Percentiles rank a stretch among this genome's conserved stretches.
These are phyloP conservation scores for Archaeoteleia sp. DNA, from an alignment of 2,888 invertebrate genomes.

Conservation along the genomic window DNA sequence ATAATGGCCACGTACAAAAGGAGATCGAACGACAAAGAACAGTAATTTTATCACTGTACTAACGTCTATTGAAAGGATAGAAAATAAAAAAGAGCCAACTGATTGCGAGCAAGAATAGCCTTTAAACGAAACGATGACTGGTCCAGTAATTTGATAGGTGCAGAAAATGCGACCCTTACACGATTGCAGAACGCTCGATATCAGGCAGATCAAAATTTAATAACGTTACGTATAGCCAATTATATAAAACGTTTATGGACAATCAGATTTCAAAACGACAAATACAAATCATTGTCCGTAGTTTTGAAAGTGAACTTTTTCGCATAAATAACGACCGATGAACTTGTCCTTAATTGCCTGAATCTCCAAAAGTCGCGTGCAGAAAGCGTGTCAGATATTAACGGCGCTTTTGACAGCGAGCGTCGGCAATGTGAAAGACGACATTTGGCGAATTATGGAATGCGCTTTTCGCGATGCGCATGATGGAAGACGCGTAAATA, in stretches of 20 bases:
- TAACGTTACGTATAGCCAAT: constrained; percentile 19
- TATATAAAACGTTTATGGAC: no score
- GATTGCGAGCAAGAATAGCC: constrained; percentile 46
- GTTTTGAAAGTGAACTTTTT: no score
- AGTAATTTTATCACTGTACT: constrained; percentile 50
- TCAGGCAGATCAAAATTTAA: constrained; percentile 22
- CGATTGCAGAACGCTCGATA: constrained; percentile 2
- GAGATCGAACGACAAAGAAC: constrained; percentile 49
- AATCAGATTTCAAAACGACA: no score
- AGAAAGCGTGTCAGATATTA: constrained; percentile 23
- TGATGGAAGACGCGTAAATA: constrained; percentile 54
- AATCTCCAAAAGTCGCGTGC: neutral
- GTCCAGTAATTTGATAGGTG: constrained; percentile 42
- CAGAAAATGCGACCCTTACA: constrained; percentile 31
- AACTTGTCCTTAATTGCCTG: no score
- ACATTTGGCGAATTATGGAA: constrained; percentile 30
- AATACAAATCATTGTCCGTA: no score
- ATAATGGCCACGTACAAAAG: constrained; percentile 52
- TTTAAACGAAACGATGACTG: constrained; percentile 43
- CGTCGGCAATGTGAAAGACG: constrained; percentile 21
- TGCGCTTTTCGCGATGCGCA: constrained; percentile 38
- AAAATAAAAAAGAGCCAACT: constrained; percentile 32
- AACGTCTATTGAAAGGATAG: constrained; percentile 35
- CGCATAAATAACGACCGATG: neutral
- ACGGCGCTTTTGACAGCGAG: constrained; percentile 12